phyloP scores from a whole-genome alignment of 2,888 invertebrate species.

The Nesidiocoris tenuis region DNA sequence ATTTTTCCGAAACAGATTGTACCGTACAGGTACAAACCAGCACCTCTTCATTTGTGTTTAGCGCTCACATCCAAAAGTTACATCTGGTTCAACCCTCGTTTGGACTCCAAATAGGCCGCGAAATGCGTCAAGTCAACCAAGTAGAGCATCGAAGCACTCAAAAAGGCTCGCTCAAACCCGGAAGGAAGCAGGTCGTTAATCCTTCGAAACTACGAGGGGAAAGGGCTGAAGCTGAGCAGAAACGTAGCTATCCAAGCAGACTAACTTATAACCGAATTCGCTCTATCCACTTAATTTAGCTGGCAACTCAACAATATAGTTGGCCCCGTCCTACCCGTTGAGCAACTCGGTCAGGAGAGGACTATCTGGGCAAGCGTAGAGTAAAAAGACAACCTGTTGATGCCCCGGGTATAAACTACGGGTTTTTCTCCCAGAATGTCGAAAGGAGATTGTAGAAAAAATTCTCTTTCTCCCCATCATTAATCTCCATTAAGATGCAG shows the following conservation, averaged over 20 bases:
- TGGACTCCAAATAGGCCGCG: too few species aligned
- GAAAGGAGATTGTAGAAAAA: not conserved
- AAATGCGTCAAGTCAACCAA: too few species aligned
- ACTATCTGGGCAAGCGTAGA: not conserved
- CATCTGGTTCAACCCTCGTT: too few species aligned
- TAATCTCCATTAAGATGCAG: not conserved
- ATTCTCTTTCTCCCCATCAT: not conserved
- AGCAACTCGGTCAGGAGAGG: not conserved
- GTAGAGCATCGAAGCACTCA: conserved; percentile 8
- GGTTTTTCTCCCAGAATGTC: not conserved
- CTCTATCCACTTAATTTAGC: conserved; percentile 39
- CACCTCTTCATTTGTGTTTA: too few species aligned
- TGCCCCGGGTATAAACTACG: conserved; percentile 14
- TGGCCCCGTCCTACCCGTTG: not conserved
- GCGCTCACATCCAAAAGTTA: too few species aligned
- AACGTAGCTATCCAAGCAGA: not conserved
- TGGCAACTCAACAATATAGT: conserved; percentile 31
- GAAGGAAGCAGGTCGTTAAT: not conserved
- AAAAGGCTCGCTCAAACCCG: not conserved
- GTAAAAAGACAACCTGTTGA: conserved; percentile 24
- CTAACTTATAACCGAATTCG: conserved; percentile 33
- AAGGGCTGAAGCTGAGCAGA: conserved; percentile 1
- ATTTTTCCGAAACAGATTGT: too few species aligned
- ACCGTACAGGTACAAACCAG: too few species aligned
- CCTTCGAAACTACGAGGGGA: too few species aligned